Evolutionary conservation across 2,113 vertebrate species (phyloP), one percentile per base, ranked within the genome.

Genomic region (Nibea albiflora): DNA sequence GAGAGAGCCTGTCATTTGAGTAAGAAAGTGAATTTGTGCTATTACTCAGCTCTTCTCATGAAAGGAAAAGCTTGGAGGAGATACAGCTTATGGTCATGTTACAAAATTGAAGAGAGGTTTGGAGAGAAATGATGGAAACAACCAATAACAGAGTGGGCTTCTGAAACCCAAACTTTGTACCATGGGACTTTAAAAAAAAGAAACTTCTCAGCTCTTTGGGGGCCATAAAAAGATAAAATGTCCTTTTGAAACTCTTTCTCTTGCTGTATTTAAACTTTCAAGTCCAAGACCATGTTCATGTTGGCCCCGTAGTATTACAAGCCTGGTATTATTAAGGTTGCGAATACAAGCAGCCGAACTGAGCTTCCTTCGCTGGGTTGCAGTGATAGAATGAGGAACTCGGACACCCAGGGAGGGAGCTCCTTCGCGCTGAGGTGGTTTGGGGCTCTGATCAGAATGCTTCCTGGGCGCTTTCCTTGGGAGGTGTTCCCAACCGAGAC

Each of bases 41-140:
- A 26, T 78, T 35, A 49, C 26, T 68, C 69, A n/a, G 73, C 69
- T 80, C 71, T 0, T 62, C 46, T 61, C 35, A 44, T 65, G 22
- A 68, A 62, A 69, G 49, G 57, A 75, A 76, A 53, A 6, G 17
- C 24, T 35, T 20, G 15, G n/a, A 54, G 44, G 68, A 56, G 53
- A 28, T 42, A 84, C 65, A 61, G 8, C 69, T 61, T 28, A 7
- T 56, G 54, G 54, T 78, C 47, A 44, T 44, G 28, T 74, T 65
- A 77, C 39, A 28, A 53, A 58, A 47, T 26, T 42, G 19, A 14
- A n/a, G 39, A 35, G 24, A 35, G 62, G 11, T 62, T 53, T 6
- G 7, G 7, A 68, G 6, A 75, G 19, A 47, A 60, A 42, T 61
- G 22, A 66, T 35, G 39, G 67, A 57, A 47, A 57, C 22, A 47